Conservation (phyloP, 2,888 invertebrate species). For the Sesamia inferens region DNA sequence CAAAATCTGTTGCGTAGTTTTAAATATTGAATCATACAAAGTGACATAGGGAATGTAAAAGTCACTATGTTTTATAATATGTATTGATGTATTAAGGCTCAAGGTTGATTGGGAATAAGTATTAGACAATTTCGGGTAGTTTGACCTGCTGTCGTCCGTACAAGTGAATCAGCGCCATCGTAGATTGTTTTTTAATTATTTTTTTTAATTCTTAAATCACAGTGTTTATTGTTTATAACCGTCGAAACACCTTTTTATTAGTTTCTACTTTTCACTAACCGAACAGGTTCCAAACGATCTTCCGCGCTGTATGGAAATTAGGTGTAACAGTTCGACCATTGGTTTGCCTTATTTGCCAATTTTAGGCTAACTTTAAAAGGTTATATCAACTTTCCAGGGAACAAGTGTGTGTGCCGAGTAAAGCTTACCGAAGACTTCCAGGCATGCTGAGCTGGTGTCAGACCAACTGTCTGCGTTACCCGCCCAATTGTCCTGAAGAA, state of each 20-base stretch:
- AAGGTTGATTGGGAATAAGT: no score
- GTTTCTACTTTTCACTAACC: constrained; percentile 30
- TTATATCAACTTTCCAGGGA: constrained; percentile 87
- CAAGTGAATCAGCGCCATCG: no score
- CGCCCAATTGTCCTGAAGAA: constrained; percentile 94
- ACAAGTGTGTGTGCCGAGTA: constrained; percentile 94
- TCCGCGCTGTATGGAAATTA: neutral
- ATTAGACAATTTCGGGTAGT: no score
- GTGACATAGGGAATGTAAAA: no score
- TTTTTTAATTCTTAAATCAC: no score
- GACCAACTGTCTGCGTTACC: constrained; percentile 95
- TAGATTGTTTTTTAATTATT: no score
- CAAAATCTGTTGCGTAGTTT: no score
- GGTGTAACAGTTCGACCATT: neutral
- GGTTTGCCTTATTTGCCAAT: neutral
- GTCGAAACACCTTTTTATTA: constrained; percentile 38
- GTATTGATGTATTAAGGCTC: no score
- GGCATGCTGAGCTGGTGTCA: constrained; percentile 96
- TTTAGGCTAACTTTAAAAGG: constrained; percentile 30
- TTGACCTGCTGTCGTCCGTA: no score
- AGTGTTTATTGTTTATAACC: no score
- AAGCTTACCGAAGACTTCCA: constrained; percentile 91
- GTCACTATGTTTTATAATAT: no score
- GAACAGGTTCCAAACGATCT: constrained; percentile 17
- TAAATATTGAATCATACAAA: no score